These are phyloP conservation scores for Phataginus tricuspis DNA, from an alignment of 2,797 vertebrate species.

Conservation along the genomic window DNA sequence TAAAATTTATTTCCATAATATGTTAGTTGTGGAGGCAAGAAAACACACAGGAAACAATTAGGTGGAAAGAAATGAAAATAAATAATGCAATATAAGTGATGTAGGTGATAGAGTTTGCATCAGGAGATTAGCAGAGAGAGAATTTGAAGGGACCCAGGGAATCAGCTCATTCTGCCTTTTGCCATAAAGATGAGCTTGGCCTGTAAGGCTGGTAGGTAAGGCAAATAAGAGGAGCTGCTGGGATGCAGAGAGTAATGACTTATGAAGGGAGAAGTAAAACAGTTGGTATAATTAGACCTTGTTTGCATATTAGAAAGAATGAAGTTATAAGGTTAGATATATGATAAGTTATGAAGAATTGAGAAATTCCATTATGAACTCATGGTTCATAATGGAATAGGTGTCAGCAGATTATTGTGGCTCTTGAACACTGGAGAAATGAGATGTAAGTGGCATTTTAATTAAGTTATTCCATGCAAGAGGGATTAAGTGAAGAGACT, in stretches of 20 bases:
- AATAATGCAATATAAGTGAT: not conserved
- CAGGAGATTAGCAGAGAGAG: not conserved
- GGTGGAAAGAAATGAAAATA: constrained; percentile 36
- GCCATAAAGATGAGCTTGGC: not conserved
- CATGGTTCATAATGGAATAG: not conserved
- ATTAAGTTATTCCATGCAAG: not conserved
- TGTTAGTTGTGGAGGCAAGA: constrained; percentile 39
- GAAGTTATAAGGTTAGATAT: not conserved
- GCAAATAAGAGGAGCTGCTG: not conserved
- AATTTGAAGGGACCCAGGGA: not conserved
- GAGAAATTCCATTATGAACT: not conserved
- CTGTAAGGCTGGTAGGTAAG: not conserved
- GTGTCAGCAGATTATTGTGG: not conserved
- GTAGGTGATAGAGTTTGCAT: not conserved
- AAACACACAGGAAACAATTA: constrained; percentile 8
- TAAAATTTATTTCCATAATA: constrained; percentile 59
- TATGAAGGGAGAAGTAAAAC: not conserved
- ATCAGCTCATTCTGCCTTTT: not conserved
- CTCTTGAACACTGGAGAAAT: not conserved
- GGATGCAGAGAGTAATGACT: not conserved
- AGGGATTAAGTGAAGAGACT: not conserved
- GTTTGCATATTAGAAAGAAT: not conserved
- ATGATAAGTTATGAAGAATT: not conserved
- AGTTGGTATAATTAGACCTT: not conserved
- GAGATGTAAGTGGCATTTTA: not conserved